Evolutionary conservation across 2,888 invertebrate genomes (phyloP).

Genomic region (Hirudinaria manillensis): DNA sequence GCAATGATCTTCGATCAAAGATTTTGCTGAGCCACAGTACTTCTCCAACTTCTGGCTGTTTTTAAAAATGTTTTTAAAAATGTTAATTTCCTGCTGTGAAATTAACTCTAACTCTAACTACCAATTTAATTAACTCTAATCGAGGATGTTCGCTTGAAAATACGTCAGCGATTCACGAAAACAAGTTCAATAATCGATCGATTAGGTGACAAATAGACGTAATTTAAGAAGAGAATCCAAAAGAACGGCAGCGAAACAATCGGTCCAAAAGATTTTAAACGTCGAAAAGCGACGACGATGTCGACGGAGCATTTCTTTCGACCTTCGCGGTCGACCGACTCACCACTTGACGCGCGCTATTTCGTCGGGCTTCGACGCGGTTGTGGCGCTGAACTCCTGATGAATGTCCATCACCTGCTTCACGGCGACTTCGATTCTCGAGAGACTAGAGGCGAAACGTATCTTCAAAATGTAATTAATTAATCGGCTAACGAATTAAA

Average conservation of each 20-base stretch:
- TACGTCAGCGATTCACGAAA: too few relatives aligned
- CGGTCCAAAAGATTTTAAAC: too few relatives aligned
- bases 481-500: neutral
- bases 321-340: too few relatives aligned
- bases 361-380: neutral
- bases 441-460: neutral
- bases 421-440: neutral
- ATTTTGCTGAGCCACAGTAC: neutral
- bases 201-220: too few relatives aligned
- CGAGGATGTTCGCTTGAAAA: too few relatives aligned
- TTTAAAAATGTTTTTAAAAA: neutral
- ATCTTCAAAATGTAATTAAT: neutral
- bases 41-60: constrained; percentile 16
- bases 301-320: too few relatives aligned
- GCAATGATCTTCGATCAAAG: constrained; percentile 19
- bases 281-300: too few relatives aligned
- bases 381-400: neutral
- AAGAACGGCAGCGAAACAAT: too few relatives aligned
- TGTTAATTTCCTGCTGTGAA: neutral
- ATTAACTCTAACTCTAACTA: too few relatives aligned
- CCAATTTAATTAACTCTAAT: too few relatives aligned
- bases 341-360: neutral
- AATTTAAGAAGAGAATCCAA: too few relatives aligned
- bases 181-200: too few relatives aligned
- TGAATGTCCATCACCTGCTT: neutral